Conservation (phyloP, 2,797 vertebrate species). For the Tamandua tetradactyla region DNA sequence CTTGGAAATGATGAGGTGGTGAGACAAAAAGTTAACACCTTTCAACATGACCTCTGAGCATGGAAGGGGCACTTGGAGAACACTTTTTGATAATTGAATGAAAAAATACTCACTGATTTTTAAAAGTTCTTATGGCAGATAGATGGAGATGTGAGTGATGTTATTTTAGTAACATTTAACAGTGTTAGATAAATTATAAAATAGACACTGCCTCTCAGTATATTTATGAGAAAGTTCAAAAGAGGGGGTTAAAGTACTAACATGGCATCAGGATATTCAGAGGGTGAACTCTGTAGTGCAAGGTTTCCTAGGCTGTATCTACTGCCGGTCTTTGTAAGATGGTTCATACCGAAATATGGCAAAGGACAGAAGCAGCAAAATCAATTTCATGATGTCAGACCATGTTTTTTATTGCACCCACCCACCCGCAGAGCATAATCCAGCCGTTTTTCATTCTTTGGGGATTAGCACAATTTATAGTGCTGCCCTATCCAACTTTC, state of each 20-base stretch:
- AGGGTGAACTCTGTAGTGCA: neutral
- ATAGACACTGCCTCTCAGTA: neutral
- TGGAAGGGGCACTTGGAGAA: neutral
- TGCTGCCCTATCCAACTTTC: too few species aligned
- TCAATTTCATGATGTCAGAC: neutral
- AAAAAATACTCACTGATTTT: neutral
- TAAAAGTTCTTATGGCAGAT: neutral
- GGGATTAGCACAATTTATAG: neutral
- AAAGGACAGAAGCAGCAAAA: too few species aligned
- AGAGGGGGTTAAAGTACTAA: neutral
- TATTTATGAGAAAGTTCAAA: neutral
- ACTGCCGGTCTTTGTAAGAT: neutral
- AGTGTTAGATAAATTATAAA: neutral
- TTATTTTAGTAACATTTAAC: neutral
- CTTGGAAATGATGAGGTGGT: neutral
- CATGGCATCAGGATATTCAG: neutral
- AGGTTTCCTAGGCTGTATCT: neutral
- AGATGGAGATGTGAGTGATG: neutral
- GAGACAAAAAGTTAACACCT: neutral
- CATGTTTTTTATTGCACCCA: neutral
- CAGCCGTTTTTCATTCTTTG: neutral
- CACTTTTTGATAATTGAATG: neutral
- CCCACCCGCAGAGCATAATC: neutral
- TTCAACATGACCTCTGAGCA: neutral
- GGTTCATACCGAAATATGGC: neutral